Conservation (phyloP, 2,113 vertebrate species). For the Aegotheles bennettii region DNA sequence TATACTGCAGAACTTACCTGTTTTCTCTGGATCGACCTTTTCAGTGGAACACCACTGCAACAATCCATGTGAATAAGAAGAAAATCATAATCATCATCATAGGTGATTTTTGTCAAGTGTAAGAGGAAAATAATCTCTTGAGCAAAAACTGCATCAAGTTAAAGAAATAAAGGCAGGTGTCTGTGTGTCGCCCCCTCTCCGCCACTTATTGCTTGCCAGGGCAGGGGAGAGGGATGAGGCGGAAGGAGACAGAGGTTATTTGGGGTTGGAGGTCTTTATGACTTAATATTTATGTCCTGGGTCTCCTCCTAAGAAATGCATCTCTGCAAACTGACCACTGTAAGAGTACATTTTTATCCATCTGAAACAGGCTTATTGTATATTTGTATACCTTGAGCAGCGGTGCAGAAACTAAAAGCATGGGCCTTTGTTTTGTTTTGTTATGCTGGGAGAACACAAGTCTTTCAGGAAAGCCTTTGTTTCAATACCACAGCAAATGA, state of each 20-base stretch:
- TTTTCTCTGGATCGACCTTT: background rate
- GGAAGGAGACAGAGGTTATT: background rate
- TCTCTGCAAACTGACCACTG: background rate
- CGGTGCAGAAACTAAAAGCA: background rate
- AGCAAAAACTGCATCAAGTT: background rate
- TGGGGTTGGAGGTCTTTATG: background rate
- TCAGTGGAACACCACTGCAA: background rate
- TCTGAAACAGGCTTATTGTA: background rate
- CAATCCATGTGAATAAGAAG: background rate
- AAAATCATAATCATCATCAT: background rate
- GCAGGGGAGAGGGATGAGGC: background rate
- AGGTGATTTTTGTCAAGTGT: background rate
- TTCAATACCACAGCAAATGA: background rate
- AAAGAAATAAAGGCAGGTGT: background rate
- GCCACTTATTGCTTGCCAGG: background rate
- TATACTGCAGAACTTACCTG: background rate
- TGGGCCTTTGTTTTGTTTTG: background rate
- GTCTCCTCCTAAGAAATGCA: background rate
- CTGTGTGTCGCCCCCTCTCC: too few relatives aligned
- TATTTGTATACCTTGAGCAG: background rate
- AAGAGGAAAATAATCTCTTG: conserved; percentile 4
- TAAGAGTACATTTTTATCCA: background rate
- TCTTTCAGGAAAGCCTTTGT: background rate
- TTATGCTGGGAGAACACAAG: background rate
- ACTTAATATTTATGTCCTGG: background rate